Conservation (phyloP, 37 sponge, comb jelly and placozoan species). For the Haliclona indistincta region DNA sequence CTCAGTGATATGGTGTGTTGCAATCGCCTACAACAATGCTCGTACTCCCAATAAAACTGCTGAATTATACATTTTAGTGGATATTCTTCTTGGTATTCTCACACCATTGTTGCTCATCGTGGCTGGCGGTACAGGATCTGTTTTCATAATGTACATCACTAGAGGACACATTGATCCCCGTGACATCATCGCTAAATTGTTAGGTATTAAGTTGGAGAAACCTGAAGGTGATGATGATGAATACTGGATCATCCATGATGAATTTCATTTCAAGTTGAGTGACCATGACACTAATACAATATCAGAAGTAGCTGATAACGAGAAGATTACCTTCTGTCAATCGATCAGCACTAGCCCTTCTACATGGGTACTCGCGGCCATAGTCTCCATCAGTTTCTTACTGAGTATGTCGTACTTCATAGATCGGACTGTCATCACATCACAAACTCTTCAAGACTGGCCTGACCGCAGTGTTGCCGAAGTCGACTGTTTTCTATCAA, state of each 20-base stretch:
- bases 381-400: constrained; percentile 26
- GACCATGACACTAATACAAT: not conserved
- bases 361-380: constrained; percentile 32
- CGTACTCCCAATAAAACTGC: not conserved
- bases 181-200: constrained; percentile 16
- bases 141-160: constrained; percentile 58
- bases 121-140: constrained; percentile 8
- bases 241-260: constrained; percentile 54
- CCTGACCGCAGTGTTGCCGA: not conserved
- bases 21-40: constrained; percentile 38
- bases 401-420: constrained; percentile 48
- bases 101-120: constrained; percentile 40
- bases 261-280: constrained; percentile 45
- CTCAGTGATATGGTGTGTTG: constrained; percentile 72
- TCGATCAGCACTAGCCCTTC: not conserved
- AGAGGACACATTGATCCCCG: constrained; percentile 43
- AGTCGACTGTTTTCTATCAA: constrained; percentile 28
- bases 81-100: constrained; percentile 43
- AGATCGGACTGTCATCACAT: constrained; percentile 14
- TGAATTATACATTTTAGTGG: constrained; percentile 40
- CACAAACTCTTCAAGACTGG: not conserved
- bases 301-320: not conserved
- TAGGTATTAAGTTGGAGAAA: constrained; percentile 30
- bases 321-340: not conserved
- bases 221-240: constrained; percentile 23